Conservation (phyloP, 1,140 invertebrate genomes). For the Drosophila melanica region DNA sequence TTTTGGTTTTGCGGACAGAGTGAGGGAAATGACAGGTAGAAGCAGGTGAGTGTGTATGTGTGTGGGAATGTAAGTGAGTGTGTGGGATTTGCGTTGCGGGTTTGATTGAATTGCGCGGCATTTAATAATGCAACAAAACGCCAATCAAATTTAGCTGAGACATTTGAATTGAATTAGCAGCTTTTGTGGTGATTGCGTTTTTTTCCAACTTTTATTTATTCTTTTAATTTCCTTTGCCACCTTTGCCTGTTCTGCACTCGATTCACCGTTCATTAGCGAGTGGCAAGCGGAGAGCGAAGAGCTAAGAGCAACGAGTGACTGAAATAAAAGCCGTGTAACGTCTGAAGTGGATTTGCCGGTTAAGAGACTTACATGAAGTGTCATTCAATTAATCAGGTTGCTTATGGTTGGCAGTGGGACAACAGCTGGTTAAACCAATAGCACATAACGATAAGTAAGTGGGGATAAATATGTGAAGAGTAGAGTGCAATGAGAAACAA, state of each 20-base stretch:
- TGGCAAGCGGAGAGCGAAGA: background rate
- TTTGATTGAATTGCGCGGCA: slow-evolving; percentile 37
- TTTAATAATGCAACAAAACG: slow-evolving; percentile 66
- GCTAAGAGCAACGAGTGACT: background rate
- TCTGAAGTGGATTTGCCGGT: background rate
- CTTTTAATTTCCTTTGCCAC: background rate
- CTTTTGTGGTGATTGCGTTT: slow-evolving; percentile 21
- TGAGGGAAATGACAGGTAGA: background rate
- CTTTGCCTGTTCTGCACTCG: background rate
- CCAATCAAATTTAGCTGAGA: slow-evolving; percentile 39
- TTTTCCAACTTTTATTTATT: background rate
- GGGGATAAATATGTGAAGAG: no score
- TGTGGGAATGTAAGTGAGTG: background rate
- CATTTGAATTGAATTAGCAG: slow-evolving; percentile 71
- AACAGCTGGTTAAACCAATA: no score
- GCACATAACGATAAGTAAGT: no score
- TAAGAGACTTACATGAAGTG: slow-evolving; percentile 11
- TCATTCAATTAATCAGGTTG: background rate
- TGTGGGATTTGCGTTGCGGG: slow-evolving; percentile 33
- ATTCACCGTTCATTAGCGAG: background rate
- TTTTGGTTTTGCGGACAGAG: slow-evolving; percentile 27
- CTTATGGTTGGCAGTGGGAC: no score
- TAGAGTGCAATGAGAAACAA: no score
- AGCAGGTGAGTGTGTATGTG: background rate
- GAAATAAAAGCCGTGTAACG: background rate